Evolutionary conservation across 2,888 invertebrate species (phyloP).

Genomic region (Lasius platythorax): DNA sequence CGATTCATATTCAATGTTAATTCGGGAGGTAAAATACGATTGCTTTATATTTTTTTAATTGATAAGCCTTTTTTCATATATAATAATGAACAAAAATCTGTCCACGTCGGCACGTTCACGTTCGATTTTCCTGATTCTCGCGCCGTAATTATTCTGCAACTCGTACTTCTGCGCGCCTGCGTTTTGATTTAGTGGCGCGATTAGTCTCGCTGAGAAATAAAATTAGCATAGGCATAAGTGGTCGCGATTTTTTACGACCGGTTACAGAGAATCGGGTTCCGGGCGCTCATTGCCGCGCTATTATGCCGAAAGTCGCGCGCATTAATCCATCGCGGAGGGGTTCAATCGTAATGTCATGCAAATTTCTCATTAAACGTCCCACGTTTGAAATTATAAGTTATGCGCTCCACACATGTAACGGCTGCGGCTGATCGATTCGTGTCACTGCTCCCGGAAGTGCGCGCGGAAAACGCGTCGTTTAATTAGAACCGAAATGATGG

Average conservation of each 20-base stretch:
- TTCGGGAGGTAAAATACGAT: neutral
- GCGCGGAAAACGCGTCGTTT: constrained; percentile 11
- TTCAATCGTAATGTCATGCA: constrained; percentile 78
- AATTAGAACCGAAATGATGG: constrained; percentile 48
- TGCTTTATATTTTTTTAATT: constrained; percentile 23
- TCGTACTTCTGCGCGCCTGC: constrained; percentile 5
- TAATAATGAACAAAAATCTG: constrained; percentile 15
- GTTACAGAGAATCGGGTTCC: constrained; percentile 65
- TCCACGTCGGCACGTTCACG: neutral
- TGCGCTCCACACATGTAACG: constrained; percentile 17
- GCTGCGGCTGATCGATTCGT: constrained; percentile 5
- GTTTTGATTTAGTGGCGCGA: constrained; percentile 77
- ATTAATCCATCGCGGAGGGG: constrained; percentile 73
- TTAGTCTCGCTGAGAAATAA: constrained; percentile 81
- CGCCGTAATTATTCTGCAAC: constrained; percentile 24
- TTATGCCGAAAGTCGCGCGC: constrained; percentile 67
- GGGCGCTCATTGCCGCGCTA: constrained; percentile 74
- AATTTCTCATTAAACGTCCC: constrained; percentile 80
- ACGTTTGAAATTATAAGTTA: constrained; percentile 45
- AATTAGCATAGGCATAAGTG: constrained; percentile 83
- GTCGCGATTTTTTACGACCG: constrained; percentile 79
- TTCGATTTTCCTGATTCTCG: neutral
- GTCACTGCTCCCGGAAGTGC: neutral
- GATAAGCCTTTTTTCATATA: neutral
- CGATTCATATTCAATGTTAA: constrained; percentile 1